Conservation (phyloP, 2,888 invertebrate genomes). For the Drepanosiphum platanoidis region DNA sequence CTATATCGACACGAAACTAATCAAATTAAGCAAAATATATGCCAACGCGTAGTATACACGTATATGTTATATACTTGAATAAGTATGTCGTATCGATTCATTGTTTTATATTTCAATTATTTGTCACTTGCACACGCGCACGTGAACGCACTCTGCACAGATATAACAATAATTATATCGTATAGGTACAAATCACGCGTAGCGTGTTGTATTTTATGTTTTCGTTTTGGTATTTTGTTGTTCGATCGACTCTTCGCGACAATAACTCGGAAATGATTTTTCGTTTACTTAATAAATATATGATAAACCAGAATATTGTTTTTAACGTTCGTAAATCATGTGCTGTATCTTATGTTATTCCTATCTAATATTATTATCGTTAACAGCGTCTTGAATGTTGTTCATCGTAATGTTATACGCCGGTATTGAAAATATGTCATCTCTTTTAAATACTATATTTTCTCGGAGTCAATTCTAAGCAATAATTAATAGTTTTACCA, state of each 20-base stretch:
- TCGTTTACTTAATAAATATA: no score
- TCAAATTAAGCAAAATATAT: constrained; percentile 24
- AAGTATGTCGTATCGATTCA: constrained; percentile 23
- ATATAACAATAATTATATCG: not conserved
- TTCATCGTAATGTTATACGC: no score
- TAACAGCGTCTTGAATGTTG: no score
- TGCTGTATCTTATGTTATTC: no score
- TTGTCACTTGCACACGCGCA: not conserved
- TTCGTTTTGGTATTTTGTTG: not conserved
- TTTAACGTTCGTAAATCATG: no score
- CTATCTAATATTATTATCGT: no score
- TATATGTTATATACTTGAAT: not conserved
- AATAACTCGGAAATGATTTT: no score
- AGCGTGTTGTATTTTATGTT: not conserved
- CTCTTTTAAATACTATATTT: no score
- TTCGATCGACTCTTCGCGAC: not conserved
- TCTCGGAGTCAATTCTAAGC: no score
- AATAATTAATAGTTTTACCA: no score
- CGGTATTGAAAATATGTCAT: no score
- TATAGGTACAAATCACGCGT: not conserved
- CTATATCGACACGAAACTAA: constrained; percentile 25
- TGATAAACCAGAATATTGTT: no score
- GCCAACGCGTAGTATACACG: not conserved
- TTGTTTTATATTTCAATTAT: constrained; percentile 17
- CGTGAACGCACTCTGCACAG: not conserved